Percentiles rank a stretch among this genome's conserved stretches.
Evolutionary conservation across 2,113 vertebrate genomes (phyloP).

Genomic region (Egretta garzetta): DNA sequence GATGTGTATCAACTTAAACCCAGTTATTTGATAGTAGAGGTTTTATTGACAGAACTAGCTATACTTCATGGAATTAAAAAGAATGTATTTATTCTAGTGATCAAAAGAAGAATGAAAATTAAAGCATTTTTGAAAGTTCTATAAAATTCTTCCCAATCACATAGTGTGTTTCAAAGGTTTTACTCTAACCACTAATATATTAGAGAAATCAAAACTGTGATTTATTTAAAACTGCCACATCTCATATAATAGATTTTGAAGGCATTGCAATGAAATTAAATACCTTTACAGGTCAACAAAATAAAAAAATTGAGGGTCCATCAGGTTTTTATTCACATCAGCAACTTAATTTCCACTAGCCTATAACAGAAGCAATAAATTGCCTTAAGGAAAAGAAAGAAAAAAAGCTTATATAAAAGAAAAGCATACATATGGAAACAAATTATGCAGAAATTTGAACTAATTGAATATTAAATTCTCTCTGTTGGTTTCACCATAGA

Average conservation of each 20-base stretch:
- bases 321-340: background rate
- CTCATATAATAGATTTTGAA: background rate
- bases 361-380: background rate
- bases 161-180: background rate
- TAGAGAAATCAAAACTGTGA: background rate
- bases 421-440: background rate
- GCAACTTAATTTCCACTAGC: background rate
- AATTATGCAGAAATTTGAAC: background rate
- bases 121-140: background rate
- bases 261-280: background rate
- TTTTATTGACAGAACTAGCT: background rate
- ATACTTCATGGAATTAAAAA: background rate
- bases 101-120: background rate
- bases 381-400: background rate
- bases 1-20: background rate
- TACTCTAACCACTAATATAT: background rate
- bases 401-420: background rate
- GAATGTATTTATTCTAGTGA: background rate
- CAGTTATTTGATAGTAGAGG: background rate
- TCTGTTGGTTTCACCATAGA: background rate
- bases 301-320: background rate
- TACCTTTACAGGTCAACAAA: background rate
- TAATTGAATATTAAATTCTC: background rate
- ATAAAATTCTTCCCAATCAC: background rate
- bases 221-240: background rate